Evolutionary conservation across 2,888 invertebrate species (phyloP).

Genomic region (Miltochrista miniata): DNA sequence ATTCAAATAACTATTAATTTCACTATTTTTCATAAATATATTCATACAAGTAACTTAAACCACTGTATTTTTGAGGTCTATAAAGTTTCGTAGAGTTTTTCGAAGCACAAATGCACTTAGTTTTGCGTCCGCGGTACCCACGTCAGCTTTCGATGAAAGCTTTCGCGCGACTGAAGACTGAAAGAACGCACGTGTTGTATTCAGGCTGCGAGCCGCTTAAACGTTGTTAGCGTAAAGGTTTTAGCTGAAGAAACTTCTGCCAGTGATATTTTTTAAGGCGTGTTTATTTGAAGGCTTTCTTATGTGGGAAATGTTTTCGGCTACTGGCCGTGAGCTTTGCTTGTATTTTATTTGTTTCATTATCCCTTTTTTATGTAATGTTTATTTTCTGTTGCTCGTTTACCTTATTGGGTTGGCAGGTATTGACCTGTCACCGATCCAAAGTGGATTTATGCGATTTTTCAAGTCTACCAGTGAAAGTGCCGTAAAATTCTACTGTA

Average conservation of each 20-base stretch:
- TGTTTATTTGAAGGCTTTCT: slow-evolving; percentile 5
- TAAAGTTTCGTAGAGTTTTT: slow-evolving; percentile 30
- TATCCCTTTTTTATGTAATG: no score
- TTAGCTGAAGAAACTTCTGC: slow-evolving; percentile 34
- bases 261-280: slow-evolving; percentile 21
- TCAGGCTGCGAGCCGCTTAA: slow-evolving; percentile 47
- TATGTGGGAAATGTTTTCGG: background rate
- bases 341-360: background rate
- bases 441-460: no score
- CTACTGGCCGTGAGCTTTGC: background rate
- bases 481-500: no score
- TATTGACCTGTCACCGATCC: no score
- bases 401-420: no score
- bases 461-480: no score
- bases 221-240: slow-evolving; percentile 53
- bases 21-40: slow-evolving; percentile 1
- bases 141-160: slow-evolving; percentile 6
- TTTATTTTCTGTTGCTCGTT: no score
- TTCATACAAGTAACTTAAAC: no score
- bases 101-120: slow-evolving; percentile 1
- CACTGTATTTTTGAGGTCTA: no score
- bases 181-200: slow-evolving; percentile 27
- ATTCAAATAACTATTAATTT: slow-evolving; percentile 16
- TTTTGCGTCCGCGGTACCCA: background rate
- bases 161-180: slow-evolving; percentile 23